These are phyloP conservation scores for Parapristionchus giblindavisi DNA, from an alignment of 2,888 invertebrate genomes.

Conservation along the genomic window DNA sequence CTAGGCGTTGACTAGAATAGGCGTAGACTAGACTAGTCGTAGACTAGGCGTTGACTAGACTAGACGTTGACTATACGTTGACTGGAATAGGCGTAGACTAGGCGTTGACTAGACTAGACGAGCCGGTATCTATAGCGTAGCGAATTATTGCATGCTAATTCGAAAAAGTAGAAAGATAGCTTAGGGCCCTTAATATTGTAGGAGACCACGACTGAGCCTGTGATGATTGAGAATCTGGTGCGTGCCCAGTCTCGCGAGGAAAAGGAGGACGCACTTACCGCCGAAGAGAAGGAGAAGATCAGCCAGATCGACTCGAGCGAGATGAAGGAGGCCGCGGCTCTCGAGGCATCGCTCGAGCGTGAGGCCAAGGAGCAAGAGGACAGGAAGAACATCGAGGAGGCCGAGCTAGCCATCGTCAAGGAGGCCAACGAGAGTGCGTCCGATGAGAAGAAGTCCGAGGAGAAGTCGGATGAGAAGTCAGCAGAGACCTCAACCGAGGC, in stretches of 20 bases:
- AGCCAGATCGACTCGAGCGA: conserved; percentile 28
- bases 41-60: neutral
- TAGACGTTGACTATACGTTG: neutral
- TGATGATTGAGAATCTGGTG: conserved; percentile 36
- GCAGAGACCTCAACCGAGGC: neutral
- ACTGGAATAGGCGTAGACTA: too few species aligned
- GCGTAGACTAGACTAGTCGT: neutral
- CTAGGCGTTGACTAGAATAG: too few species aligned
- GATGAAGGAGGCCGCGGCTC: conserved; percentile 31
- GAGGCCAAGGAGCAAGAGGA: conserved; percentile 23
- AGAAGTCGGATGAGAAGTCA: neutral
- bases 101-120: too few species aligned
- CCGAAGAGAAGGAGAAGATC: conserved; percentile 23
- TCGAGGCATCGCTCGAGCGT: conserved; percentile 32
- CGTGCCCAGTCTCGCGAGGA: conserved; percentile 31
- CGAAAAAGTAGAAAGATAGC: too few species aligned
- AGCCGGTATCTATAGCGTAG: too few species aligned
- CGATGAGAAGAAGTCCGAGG: conserved; percentile 16
- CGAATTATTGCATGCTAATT: too few species aligned
- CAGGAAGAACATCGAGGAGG: conserved; percentile 2
- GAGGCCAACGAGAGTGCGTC: neutral
- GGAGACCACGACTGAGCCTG: conserved; percentile 26
- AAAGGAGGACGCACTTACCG: conserved; percentile 2
- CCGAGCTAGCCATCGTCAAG: neutral
- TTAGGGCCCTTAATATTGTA: too few species aligned